Base-by-base conservation (phyloP, 2,888 invertebrate genomes). In the Campoplex capitator region DNA sequence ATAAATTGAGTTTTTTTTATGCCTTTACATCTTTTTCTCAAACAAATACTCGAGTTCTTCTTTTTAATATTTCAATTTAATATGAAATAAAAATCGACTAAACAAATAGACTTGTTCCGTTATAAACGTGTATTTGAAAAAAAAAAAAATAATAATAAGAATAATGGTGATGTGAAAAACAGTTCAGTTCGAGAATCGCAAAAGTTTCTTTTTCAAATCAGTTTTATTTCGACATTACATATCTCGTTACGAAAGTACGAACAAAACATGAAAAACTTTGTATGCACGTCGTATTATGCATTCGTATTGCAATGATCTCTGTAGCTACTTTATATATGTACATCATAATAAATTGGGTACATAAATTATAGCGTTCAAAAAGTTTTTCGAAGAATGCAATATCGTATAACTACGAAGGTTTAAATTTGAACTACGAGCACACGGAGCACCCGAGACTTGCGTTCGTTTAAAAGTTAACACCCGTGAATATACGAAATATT, bases 401-500 rank as follows among this genome's bases (percentile, higher is more conserved):
- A 65, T 67, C 73, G 67, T 58, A 65, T 56, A 78, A 54, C 74
- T 18, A 62, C 62, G 48, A 48, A 67, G 23, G 13, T 56, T 42
- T n/a, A 18, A 56, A 56, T 84, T 58, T 48, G 35, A 84, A 79
- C 51, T 75, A 45, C 58, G 35, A 67, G 65, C 28, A 58, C 68
- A 38, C 0, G 54, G 16, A 42, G 38, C 35, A 67, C 73, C 28
- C 23, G 35, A 48, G 62, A 51, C 58, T 51, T 35, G 9, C 16
- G 51, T 68, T 68, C 56, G 38, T 79, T 84, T 48, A 58, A 74
- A 75, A 84, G 51, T 70, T 71, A 71, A 68, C 45, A 68, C 38
- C 28, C 45, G n/a, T 45, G 42, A 35, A 71, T 62, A n/a, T 18
- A 48, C 71, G 28, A 71, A 58, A 45, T 48, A 45, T 45, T 23